These are phyloP conservation scores for Scaptodrosophila lebanonensis DNA, from an alignment of 1,140 invertebrate species.

Conservation along the genomic window DNA sequence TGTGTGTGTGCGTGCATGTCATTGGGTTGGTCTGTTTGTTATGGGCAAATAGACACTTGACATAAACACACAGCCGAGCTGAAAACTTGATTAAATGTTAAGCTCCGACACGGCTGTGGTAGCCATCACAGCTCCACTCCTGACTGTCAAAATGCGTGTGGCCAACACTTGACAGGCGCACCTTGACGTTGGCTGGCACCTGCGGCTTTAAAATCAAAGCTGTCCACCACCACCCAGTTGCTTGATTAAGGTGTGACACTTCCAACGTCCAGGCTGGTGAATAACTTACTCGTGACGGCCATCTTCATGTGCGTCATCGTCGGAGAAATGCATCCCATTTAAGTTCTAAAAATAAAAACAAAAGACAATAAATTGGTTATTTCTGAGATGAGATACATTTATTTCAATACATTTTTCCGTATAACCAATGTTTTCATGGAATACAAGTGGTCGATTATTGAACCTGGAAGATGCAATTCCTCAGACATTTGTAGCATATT, in stretches of 20 bases:
- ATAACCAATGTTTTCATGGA: no score
- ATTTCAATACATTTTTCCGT: no score
- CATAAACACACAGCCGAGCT: constrained; percentile 61
- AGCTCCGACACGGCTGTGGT: constrained; percentile 25
- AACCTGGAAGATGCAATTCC: no score
- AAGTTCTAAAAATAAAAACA: no score
- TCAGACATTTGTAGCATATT: no score
- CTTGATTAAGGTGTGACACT: constrained; percentile 44
- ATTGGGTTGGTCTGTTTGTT: constrained; percentile 58
- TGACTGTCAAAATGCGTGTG: constrained; percentile 58
- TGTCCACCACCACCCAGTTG: constrained; percentile 16
- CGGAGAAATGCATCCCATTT: no score
- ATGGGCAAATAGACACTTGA: constrained; percentile 73
- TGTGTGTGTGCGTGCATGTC: constrained; percentile 1
- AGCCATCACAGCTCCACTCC: not conserved
- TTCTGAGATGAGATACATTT: no score
- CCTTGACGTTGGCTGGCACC: constrained; percentile 50
- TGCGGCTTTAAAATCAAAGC: constrained; percentile 42
- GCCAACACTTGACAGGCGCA: constrained; percentile 58
- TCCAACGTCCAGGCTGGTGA: constrained; percentile 5
- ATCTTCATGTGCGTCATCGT: no score
- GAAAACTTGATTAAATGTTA: constrained; percentile 73
- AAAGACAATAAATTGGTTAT: no score
- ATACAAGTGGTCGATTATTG: no score
- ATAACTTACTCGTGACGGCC: no score